These are phyloP conservation scores for Drosophila ercepeae DNA, from an alignment of 1,140 invertebrate genomes.

Conservation along the genomic window DNA sequence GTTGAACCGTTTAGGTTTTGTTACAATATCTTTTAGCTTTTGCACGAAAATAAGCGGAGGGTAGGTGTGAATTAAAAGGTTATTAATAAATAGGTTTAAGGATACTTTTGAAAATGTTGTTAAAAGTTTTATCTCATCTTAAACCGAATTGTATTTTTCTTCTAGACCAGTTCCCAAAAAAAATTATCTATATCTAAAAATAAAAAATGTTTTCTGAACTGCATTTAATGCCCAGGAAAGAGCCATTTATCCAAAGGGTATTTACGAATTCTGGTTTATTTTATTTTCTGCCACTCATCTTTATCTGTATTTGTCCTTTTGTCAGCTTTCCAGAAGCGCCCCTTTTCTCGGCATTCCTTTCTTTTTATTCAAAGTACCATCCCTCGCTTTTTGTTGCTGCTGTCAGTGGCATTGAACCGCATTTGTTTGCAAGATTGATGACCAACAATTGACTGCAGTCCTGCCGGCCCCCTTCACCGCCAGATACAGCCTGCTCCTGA, in stretches of 20 bases:
- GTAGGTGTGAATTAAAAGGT: neutral
- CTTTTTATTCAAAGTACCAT: slow-evolving; percentile 11
- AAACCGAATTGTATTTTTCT: too few relatives aligned
- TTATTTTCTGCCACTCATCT: slow-evolving; percentile 1
- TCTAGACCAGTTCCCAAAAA: too few relatives aligned
- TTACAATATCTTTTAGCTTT: too few relatives aligned
- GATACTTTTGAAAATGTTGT: too few relatives aligned
- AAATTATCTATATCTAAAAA: neutral
- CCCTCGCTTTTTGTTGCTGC: slow-evolving; percentile 7
- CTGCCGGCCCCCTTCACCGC: slow-evolving; percentile 10
- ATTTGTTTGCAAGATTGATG: slow-evolving; percentile 77
- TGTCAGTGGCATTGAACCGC: slow-evolving; percentile 77
- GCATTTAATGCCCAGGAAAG: neutral
- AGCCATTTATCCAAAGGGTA: neutral
- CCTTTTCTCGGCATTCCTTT: neutral
- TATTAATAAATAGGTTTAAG: too few relatives aligned
- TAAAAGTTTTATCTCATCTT: too few relatives aligned
- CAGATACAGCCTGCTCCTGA: slow-evolving; percentile 30
- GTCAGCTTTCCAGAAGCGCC: slow-evolving; percentile 8
- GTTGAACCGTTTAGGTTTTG: neutral
- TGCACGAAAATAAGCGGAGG: neutral
- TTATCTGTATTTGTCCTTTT: slow-evolving; percentile 19
- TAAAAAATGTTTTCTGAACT: neutral
- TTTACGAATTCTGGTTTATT: neutral
- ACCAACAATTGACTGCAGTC: slow-evolving; percentile 67